Percentiles rank a stretch among this genome's conserved stretches.
phyloP scores from a whole-genome alignment of 92 coral and sea anemone species.

The Paragorgia papillata region DNA sequence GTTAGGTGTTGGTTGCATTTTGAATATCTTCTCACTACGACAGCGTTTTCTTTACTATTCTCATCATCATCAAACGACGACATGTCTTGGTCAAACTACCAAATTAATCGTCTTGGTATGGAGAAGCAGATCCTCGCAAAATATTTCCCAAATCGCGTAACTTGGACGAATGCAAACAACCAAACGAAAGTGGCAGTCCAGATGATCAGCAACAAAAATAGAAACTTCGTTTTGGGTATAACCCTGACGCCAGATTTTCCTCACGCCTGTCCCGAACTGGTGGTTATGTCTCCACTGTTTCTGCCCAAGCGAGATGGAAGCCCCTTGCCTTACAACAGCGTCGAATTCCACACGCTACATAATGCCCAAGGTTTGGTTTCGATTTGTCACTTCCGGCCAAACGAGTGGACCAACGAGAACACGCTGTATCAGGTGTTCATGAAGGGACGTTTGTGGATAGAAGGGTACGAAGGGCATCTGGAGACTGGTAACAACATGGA shows the following conservation, averaged over 20 bases:
- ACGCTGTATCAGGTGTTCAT: constrained; percentile 41
- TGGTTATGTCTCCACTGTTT: constrained; percentile 62
- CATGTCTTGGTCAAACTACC: constrained; percentile 80
- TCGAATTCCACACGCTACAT: constrained; percentile 13
- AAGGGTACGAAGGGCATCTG: constrained; percentile 35
- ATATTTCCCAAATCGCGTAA: constrained; percentile 60
- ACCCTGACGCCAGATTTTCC: constrained; percentile 73
- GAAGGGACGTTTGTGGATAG: constrained; percentile 42
- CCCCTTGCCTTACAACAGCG: background rate
- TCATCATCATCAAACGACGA: too few relatives aligned
- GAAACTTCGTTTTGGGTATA: constrained; percentile 63
- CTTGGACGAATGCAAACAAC: constrained; percentile 67
- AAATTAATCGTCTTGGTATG: constrained; percentile 57
- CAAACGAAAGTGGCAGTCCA: constrained; percentile 66
- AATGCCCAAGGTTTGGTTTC: background rate
- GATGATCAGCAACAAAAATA: constrained; percentile 57
- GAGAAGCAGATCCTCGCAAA: constrained; percentile 68
- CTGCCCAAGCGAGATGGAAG: background rate
- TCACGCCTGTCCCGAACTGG: constrained; percentile 66
- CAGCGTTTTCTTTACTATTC: too few relatives aligned
- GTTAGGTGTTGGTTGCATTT: too few relatives aligned
- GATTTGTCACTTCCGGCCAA: constrained; percentile 13
- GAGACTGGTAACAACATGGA: constrained; percentile 14
- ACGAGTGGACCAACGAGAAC: constrained; percentile 28
- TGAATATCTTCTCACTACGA: too few relatives aligned